Evolutionary conservation across 2,113 vertebrate species (phyloP).

Genomic region (Neotoma lepida): DNA sequence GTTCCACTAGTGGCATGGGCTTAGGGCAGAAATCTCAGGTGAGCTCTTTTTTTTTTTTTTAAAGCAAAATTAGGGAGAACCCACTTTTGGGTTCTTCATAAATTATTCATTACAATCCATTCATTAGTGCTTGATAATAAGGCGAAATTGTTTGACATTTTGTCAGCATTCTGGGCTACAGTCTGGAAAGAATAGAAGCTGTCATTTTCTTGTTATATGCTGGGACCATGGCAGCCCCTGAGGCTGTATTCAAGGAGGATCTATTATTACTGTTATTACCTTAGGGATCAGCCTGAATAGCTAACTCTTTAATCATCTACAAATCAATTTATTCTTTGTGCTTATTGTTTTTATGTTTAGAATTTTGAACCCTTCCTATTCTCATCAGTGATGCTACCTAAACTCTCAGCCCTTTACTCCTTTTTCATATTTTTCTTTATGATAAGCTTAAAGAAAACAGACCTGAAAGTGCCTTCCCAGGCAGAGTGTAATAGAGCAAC

Average conservation of each 20-base stretch:
- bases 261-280: not conserved
- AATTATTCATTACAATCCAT: constrained; percentile 79
- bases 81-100: constrained; percentile 71
- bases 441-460: constrained; percentile 21
- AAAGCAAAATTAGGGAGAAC: constrained; percentile 66
- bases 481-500: not conserved
- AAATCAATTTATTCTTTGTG: constrained; percentile 50
- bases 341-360: constrained; percentile 41
- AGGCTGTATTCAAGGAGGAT: not conserved
- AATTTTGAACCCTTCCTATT: not conserved
- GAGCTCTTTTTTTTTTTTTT: constrained; percentile 65
- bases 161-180: constrained; percentile 68
- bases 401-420: no score
- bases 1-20: not conserved
- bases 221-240: not conserved
- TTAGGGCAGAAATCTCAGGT: constrained; percentile 20
- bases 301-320: constrained; percentile 58
- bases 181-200: constrained; percentile 72
- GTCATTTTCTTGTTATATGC: constrained; percentile 75
- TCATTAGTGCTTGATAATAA: constrained; percentile 72
- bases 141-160: constrained; percentile 79
- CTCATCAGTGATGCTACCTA: not conserved
- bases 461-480: not conserved
- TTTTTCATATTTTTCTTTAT: constrained; percentile 3
- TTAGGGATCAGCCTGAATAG: not conserved